Conservation (phyloP, 2,113 vertebrate genomes). For the Myotis lucifugus region DNA sequence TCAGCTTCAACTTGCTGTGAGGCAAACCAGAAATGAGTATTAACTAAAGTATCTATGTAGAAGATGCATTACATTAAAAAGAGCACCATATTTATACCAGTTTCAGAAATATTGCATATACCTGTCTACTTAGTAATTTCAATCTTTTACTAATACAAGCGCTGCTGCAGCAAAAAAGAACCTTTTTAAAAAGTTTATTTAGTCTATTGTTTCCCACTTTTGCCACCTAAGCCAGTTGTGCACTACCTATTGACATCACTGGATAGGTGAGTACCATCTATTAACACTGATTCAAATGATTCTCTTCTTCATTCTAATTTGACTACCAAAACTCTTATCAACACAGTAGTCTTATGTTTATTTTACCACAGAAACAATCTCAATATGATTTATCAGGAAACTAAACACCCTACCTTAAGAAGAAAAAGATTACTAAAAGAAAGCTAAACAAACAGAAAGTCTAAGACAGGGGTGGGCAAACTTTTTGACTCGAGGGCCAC, state of each 20-base stretch:
- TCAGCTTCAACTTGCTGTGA: constrained; percentile 23
- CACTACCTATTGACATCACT: not conserved
- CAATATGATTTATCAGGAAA: constrained; percentile 8
- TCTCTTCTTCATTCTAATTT: constrained; percentile 20
- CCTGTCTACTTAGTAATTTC: not conserved
- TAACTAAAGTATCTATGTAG: not conserved
- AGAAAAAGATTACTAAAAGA: constrained; percentile 19
- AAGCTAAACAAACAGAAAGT: not conserved
- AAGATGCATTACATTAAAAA: not conserved
- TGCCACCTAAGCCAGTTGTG: not conserved
- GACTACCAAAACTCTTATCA: constrained; percentile 4
- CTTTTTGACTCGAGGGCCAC: too few relatives aligned
- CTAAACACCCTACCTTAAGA: constrained; percentile 30
- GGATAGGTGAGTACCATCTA: not conserved
- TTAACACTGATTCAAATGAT: not conserved
- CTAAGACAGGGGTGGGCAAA: too few relatives aligned
- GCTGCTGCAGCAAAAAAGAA: not conserved
- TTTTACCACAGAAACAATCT: constrained; percentile 46
- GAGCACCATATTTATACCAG: not conserved
- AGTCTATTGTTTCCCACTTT: not conserved
- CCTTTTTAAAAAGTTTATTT: not conserved
- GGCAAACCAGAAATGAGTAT: constrained; percentile 24
- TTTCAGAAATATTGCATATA: constrained; percentile 28
- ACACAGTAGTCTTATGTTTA: not conserved
- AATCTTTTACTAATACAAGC: not conserved